Conservation (phyloP, 2,888 invertebrate species). For the Nephrotoma guestfalica region DNA sequence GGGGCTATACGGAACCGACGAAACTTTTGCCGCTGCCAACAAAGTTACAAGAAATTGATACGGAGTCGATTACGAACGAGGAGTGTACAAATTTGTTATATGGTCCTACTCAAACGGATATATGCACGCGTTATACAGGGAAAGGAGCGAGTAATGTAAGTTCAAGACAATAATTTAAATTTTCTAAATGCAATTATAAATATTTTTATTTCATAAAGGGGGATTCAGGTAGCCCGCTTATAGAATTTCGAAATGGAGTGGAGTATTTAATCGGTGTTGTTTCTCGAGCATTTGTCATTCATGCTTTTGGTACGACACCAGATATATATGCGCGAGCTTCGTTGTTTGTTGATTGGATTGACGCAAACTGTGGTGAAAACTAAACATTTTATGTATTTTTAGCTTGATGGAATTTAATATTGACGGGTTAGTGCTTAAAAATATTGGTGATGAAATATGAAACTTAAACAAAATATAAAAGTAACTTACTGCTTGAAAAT, state of each 20-base stretch:
- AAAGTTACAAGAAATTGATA: not conserved
- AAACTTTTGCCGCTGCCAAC: not conserved
- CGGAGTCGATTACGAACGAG: not conserved
- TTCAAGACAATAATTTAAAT: not conserved
- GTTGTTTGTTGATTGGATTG: constrained; percentile 5
- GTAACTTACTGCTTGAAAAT: too few relatives aligned
- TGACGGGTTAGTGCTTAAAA: too few relatives aligned
- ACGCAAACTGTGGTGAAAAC: not conserved
- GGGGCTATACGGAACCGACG: not conserved
- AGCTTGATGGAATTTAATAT: too few relatives aligned
- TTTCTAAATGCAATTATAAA: not conserved
- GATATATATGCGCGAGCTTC: constrained; percentile 6
- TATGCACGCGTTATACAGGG: not conserved
- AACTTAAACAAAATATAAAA: too few relatives aligned
- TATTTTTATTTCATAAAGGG: constrained; percentile 1
- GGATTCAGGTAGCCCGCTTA: constrained; percentile 9
- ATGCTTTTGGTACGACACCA: not conserved
- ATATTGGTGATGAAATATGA: too few relatives aligned
- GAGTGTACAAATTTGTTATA: not conserved
- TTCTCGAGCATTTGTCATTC: not conserved
- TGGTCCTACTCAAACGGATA: not conserved
- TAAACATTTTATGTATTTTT: too few relatives aligned
- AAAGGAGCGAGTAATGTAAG: constrained; percentile 6
- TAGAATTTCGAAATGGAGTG: not conserved
- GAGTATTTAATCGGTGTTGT: constrained; percentile 4